A percentile compares a stretch with the other conserved stretches of the same genome.
phyloP scores from a whole-genome alignment of 1,140 invertebrate species.

The Trachelipus rathkii region DNA sequence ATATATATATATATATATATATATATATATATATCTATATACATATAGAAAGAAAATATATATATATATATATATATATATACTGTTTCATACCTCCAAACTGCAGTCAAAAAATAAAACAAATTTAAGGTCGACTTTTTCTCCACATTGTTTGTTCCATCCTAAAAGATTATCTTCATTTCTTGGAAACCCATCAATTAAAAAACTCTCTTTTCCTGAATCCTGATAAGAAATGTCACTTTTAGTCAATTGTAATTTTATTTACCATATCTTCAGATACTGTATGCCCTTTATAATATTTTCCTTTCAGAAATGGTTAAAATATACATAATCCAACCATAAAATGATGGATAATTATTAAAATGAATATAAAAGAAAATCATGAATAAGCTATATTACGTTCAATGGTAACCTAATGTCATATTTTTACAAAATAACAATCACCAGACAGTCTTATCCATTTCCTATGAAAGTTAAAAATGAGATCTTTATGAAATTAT shows the following conservation, averaged over 20 bases:
- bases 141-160: slow-evolving; percentile 81
- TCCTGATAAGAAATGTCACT: slow-evolving; percentile 29
- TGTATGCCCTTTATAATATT: not conserved
- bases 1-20: too few relatives aligned
- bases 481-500: too few relatives aligned
- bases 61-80: not conserved
- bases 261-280: not conserved
- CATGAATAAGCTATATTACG: too few relatives aligned
- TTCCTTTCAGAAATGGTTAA: not conserved
- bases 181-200: slow-evolving; percentile 97
- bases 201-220: slow-evolving; percentile 70
- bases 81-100: slow-evolving; percentile 59
- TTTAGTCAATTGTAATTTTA: slow-evolving; percentile 18
- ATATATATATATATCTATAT: too few relatives aligned
- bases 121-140: slow-evolving; percentile 78
- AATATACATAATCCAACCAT: not conserved
- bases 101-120: slow-evolving; percentile 92
- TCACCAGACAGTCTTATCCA: too few relatives aligned
- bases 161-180: slow-evolving; percentile 96
- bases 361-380: too few relatives aligned
- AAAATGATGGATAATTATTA: not conserved
- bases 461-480: too few relatives aligned
- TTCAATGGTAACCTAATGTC: too few relatives aligned
- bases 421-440: too few relatives aligned
- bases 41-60: too few relatives aligned